A percentile compares a stretch with the other conserved stretches of the same genome.
These are phyloP conservation scores for Melanogrammus aeglefinus DNA, from an alignment of 2,797 vertebrate genomes.

Conservation along the genomic window DNA sequence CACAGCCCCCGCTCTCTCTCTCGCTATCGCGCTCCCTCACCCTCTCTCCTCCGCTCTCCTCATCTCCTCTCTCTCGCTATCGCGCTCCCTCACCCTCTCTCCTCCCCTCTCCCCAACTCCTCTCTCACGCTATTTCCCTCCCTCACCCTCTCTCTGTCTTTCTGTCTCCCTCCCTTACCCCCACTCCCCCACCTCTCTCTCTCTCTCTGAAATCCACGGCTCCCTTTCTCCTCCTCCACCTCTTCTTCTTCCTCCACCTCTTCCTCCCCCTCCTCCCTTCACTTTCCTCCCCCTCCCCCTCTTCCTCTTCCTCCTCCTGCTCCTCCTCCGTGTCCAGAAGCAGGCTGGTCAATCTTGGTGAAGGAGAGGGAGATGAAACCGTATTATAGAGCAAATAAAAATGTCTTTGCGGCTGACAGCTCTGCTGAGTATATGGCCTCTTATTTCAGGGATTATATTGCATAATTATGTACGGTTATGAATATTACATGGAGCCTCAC, in stretches of 20 bases:
- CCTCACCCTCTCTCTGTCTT: constrained; percentile 20
- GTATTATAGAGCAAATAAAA: constrained; percentile 78
- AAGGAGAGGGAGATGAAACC: constrained; percentile 65
- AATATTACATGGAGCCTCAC: constrained; percentile 78
- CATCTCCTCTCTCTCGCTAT: neutral
- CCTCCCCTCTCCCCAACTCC: neutral
- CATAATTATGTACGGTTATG: constrained; percentile 80
- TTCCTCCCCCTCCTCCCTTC: too few relatives aligned
- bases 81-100: neutral
- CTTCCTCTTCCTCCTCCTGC: too few relatives aligned
- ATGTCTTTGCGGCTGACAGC: constrained; percentile 73
- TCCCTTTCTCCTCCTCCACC: too few relatives aligned
- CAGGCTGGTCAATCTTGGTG: too few relatives aligned
- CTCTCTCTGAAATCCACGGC: constrained; percentile 17
- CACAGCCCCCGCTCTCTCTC: constrained; percentile 4
- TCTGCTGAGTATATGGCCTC: constrained; percentile 64
- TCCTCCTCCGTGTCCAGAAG: neutral
- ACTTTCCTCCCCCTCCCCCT: too few relatives aligned
- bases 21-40: neutral
- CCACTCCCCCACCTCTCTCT: constrained; percentile 5
- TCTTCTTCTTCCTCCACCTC: too few relatives aligned
- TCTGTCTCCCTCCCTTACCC: neutral
- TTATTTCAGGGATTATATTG: constrained; percentile 75
- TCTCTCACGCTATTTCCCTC: constrained; percentile 4
- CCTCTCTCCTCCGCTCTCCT: neutral